Percentiles rank a stretch among this genome's conserved stretches.
Evolutionary conservation across 2,113 vertebrate genomes (phyloP).

Genomic region (Elephas maximus): DNA sequence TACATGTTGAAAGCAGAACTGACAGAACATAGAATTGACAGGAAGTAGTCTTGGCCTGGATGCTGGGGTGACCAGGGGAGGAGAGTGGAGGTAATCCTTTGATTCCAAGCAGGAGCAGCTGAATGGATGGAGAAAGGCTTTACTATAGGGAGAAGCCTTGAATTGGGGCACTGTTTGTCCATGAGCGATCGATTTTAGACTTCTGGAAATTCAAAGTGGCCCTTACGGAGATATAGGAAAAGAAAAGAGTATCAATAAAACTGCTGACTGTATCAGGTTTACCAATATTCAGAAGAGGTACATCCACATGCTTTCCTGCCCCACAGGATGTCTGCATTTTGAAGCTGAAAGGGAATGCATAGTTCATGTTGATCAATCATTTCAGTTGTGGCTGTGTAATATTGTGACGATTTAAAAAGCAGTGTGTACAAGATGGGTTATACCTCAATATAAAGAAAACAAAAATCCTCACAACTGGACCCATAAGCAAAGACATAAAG

Average conservation of each 20-base stretch:
- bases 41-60: too few species aligned
- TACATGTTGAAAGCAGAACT: background rate
- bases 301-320: accelerated
- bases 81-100: accelerated
- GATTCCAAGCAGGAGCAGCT: too few species aligned
- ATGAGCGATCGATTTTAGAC: background rate
- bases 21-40: accelerated
- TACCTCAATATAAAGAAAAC: too few species aligned
- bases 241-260: accelerated
- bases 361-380: accelerated
- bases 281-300: accelerated
- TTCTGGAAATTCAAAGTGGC: background rate
- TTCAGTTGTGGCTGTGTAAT: too few species aligned
- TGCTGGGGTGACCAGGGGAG: accelerated
- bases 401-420: background rate
- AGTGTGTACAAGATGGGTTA: background rate
- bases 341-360: background rate
- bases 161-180: accelerated
- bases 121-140: accelerated
- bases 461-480: too few species aligned
- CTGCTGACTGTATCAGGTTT: accelerated
- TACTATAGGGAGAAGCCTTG: background rate
- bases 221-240: background rate
- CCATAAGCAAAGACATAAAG: background rate
- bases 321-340: accelerated